Evolutionary conservation across 2,113 vertebrate genomes (phyloP), one percentile per base, ranked within the genome.

Genomic region (Pycnonotus jocosus): DNA sequence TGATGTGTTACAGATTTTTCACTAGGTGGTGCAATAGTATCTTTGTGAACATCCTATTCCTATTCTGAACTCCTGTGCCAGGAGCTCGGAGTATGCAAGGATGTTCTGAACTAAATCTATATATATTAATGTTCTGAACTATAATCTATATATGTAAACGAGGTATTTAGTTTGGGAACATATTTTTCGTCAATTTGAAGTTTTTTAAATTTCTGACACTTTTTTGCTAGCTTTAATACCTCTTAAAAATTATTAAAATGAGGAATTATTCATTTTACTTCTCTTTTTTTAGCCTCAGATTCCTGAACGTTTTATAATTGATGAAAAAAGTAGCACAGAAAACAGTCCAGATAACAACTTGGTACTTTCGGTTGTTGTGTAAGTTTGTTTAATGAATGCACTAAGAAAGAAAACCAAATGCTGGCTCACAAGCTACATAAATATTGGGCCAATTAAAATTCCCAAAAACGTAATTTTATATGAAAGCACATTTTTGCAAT

Each of bases 21-120:
- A 53, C 85, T 95, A 96, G 95, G 28, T 94, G 96, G 96, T 74
- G 96, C 85, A 90, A 40, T 30, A 81, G 65, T 18, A 78, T 64
- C 40, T 56, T 50, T 53, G 40, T 64, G 72, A 48, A 65, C 33
- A 19, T 13, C 27, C 11, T 33, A 7, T 21, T 33, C 5, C 9
- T 16, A 21, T 9, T 16, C 37, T 16, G 18, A 45, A 8, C 23
- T 15, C 2, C 22, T 44, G 21, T 9, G 16, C 45, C 22, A 11
- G 25, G 28, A 56, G 16, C 12, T 68, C 17, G 21, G n/a, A 48
- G 11, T 18, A n/a, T 11, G 12, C 53, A 35, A 40, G n/a, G 40
- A 30, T 37, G 27, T 15, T 60, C 27, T 76, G 38, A 77, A 10
- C 12, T 25, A 74, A 64, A 48, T 37, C 17, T 38, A 4, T 30